phyloP scores from a whole-genome alignment of 2,888 invertebrate genomes.

The Deladenus siricidicola region DNA sequence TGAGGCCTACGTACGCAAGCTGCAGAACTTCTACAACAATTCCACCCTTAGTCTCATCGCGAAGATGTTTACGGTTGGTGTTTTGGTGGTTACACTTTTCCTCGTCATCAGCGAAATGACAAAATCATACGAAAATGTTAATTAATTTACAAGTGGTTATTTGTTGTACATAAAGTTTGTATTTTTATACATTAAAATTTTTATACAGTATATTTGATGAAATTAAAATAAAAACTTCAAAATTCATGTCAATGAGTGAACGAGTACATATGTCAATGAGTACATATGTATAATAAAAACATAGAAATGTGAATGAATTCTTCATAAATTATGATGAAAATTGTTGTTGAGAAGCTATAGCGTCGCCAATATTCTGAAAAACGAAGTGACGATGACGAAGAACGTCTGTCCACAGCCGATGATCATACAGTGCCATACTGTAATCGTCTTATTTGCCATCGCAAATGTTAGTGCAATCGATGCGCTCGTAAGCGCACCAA shows the following conservation, averaged over 20 bases:
- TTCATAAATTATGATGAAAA: too few species aligned
- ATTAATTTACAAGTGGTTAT: too few species aligned
- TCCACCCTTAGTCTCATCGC: not conserved
- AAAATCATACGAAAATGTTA: too few species aligned
- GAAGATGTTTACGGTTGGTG: not conserved
- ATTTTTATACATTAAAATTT: too few species aligned
- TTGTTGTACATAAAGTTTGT: too few species aligned
- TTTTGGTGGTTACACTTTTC: not conserved
- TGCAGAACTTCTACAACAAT: not conserved
- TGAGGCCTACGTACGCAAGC: not conserved
- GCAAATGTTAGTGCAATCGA: conserved; percentile 30
- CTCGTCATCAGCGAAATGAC: not conserved
- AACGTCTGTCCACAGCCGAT: conserved; percentile 41
- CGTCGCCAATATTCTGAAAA: conserved; percentile 39
- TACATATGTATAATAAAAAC: too few species aligned
- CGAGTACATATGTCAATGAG: too few species aligned
- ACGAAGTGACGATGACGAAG: conserved; percentile 33
- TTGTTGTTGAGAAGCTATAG: conserved; percentile 28
- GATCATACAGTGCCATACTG: conserved; percentile 37
- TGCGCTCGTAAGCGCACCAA: conserved; percentile 29
- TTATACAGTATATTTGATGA: too few species aligned
- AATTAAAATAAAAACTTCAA: too few species aligned
- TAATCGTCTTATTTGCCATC: conserved; percentile 32
- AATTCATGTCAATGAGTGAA: too few species aligned
- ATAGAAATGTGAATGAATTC: too few species aligned